phyloP scores from a whole-genome alignment of 2,888 invertebrate genomes.

The Tetheella fluctuosa region DNA sequence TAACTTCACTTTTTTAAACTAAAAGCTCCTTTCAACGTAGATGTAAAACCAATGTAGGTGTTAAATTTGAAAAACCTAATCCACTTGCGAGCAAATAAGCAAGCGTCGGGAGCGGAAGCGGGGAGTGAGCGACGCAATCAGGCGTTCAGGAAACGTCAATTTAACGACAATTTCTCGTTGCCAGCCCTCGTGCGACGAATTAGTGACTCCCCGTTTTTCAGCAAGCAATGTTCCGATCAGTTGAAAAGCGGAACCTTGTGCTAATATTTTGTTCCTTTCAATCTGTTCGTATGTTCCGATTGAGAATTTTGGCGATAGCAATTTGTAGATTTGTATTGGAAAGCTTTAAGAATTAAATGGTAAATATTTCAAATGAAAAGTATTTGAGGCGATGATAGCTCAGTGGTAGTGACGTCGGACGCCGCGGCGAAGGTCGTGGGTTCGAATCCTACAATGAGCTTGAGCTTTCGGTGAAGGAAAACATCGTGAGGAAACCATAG shows the following conservation, averaged over 20 bases:
- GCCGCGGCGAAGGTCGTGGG: too few relatives aligned
- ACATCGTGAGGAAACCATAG: too few relatives aligned
- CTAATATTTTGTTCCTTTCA: conserved; percentile 7
- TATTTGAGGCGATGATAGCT: too few relatives aligned
- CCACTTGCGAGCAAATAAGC: conserved; percentile 46
- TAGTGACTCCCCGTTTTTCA: conserved; percentile 38
- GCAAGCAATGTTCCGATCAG: conserved; percentile 1
- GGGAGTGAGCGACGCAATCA: conserved; percentile 63
- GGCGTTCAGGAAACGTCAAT: conserved; percentile 65
- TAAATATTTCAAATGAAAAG: neutral
- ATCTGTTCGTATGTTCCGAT: neutral
- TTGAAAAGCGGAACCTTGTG: neutral
- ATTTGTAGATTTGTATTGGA: neutral
- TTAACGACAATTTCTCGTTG: conserved; percentile 64
- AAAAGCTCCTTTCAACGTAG: neutral
- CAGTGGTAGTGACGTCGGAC: too few relatives aligned
- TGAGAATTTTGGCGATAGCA: neutral
- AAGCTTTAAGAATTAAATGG: neutral
- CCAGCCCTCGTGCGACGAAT: conserved; percentile 43
- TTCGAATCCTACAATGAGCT: too few relatives aligned
- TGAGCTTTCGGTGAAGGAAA: too few relatives aligned
- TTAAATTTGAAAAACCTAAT: conserved; percentile 55
- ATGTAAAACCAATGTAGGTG: neutral
- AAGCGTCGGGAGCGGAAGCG: conserved; percentile 54
- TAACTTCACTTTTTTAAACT: too few relatives aligned